A percentile compares a stretch with the other conserved stretches of the same genome.
Conservation (phyloP, 2,888 invertebrate genomes). For the Caenorhabditis virilis region DNA sequence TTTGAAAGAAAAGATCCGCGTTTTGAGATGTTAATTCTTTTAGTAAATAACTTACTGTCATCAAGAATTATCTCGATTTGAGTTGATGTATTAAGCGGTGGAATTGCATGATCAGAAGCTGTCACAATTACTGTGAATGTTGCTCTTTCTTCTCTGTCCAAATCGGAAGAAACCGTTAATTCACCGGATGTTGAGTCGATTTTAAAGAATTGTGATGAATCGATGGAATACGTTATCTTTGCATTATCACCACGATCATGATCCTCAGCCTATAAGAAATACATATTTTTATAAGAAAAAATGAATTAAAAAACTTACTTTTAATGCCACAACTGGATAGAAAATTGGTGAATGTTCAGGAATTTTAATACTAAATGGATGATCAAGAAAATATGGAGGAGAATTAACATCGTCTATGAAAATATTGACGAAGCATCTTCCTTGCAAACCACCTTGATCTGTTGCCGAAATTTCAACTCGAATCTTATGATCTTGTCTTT, state of each 20-base stretch:
- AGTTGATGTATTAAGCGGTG: slow-evolving; percentile 86
- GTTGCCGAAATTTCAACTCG: slow-evolving; percentile 59
- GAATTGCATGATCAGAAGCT: slow-evolving; percentile 88
- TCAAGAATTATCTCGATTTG: slow-evolving; percentile 92
- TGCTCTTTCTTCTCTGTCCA: slow-evolving; percentile 82
- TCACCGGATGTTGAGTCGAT: slow-evolving; percentile 93
- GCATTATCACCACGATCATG: slow-evolving; percentile 94
- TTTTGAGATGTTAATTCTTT: slow-evolving; percentile 26
- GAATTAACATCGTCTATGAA: slow-evolving; percentile 72
- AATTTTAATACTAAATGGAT: slow-evolving; percentile 59
- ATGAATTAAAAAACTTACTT: slow-evolving; percentile 71
- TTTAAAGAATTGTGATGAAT: slow-evolving; percentile 75
- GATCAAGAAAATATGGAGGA: slow-evolving; percentile 58
- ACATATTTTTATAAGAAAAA: background rate
- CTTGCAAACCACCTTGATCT: slow-evolving; percentile 51
- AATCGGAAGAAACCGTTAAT: slow-evolving; percentile 77
- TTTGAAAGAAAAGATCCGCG: slow-evolving; percentile 11
- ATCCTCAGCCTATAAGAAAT: slow-evolving; percentile 76
- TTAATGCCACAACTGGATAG: slow-evolving; percentile 80
- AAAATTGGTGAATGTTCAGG: slow-evolving; percentile 91
- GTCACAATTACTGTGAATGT: slow-evolving; percentile 88
- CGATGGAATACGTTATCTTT: slow-evolving; percentile 72
- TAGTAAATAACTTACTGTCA: slow-evolving; percentile 74
- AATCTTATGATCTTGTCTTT: slow-evolving; percentile 51
- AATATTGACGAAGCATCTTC: slow-evolving; percentile 44